Base-by-base conservation (phyloP, 2,888 invertebrate genomes). In the Crepidodera aurea region DNA sequence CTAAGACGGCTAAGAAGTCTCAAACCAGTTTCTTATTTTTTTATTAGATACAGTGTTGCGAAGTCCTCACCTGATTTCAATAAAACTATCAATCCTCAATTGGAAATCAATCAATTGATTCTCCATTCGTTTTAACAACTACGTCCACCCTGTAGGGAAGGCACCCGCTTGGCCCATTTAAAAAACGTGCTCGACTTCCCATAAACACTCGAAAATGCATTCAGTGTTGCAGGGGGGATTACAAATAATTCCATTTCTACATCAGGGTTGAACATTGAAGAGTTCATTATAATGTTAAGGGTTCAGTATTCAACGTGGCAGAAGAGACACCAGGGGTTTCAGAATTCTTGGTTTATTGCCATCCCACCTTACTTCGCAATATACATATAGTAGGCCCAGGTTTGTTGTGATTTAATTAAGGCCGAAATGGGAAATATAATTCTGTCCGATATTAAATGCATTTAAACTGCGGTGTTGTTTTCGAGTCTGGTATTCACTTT, bases 241-340 rank as follows among this genome's bases (percentile, higher is more conserved):
- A 68, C 62, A 63, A 71, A 69, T 71, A 69, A 71, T 69, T 67
- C 69, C 69, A 67, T 69, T 69, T 71, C 66, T 70, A 53, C 67
- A 69, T 69, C 62, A 62, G 67, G 54, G 62, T 62, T 69, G 68
- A 67, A 51, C 67, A 66, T 32, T 71, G 68, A 68, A 70, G 71
- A 69, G 70, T 70, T 71, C 71, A 70, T 71, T 71, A 71, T 61
- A 66, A 66, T 69, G 69, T 69, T 68, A 66, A 68, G 68, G 67
- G 69, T 64, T 67, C 61, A 53, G 65, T 12, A 53, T 58, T 22
- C 61, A 51, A 25, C 60, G 61, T 61, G 54, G 59, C 57, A 50
- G 65, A 65, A 67, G 58, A 55, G 59, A 62, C 59, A 58, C 51
- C 55, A 59, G 64, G 66, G 42, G 54, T 53, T 55, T 51, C 16